Conservation (phyloP, 2,797 vertebrate species). For the Hippocampus kuda region DNA sequence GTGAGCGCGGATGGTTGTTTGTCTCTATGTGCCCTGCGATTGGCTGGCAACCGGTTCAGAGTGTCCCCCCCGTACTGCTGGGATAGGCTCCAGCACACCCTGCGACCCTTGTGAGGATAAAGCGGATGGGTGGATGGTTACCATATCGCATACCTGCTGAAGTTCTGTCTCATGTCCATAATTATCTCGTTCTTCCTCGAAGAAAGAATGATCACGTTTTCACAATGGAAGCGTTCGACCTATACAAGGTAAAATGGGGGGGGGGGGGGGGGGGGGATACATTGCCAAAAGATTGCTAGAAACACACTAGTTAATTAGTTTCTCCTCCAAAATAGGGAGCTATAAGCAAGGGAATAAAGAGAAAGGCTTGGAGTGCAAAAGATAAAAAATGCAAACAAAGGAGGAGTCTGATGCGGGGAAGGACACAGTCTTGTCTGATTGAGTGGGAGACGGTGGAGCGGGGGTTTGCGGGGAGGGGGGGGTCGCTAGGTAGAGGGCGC, state of each 20-base stretch:
- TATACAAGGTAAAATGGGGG: neutral
- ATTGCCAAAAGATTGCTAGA: neutral
- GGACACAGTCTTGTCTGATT: slow-evolving; percentile 31
- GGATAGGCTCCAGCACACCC: too few relatives aligned
- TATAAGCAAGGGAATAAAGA: slow-evolving; percentile 6
- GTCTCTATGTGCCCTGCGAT: too few relatives aligned
- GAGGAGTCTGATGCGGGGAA: slow-evolving; percentile 17
- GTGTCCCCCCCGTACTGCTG: too few relatives aligned
- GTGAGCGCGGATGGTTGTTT: too few relatives aligned
- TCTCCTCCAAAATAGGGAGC: neutral
- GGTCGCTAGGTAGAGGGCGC: neutral
- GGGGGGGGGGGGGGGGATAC: neutral
- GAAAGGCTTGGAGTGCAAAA: slow-evolving; percentile 18
- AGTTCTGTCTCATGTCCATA: neutral
- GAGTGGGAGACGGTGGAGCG: slow-evolving; percentile 15
- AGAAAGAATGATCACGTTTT: neutral
- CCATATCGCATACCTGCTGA: too few relatives aligned
- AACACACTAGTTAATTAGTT: neutral
- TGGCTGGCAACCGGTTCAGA: too few relatives aligned
- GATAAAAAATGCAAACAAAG: slow-evolving; percentile 18
- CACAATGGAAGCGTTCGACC: neutral
- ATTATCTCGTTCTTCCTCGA: neutral
- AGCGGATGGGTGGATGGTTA: too few relatives aligned
- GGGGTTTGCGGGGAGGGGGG: neutral
- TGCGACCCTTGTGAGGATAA: too few relatives aligned